Evolutionary conservation across 2,888 invertebrate genomes (phyloP).

Genomic region (Melitaea athalia): DNA sequence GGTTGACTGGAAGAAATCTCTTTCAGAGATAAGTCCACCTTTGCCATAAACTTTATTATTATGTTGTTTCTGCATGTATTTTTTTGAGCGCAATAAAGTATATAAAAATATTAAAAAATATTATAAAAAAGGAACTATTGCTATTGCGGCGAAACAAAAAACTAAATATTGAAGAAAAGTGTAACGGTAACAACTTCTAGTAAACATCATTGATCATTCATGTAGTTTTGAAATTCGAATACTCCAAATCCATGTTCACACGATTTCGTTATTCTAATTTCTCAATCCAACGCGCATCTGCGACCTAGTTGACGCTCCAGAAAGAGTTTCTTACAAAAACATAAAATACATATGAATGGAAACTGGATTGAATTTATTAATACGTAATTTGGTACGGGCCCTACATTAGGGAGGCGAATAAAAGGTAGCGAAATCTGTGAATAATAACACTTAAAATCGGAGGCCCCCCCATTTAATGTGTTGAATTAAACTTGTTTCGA

Average conservation of each 20-base stretch:
- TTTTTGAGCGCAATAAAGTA: no score
- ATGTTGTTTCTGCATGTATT: no score
- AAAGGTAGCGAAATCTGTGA: slow-evolving; percentile 71
- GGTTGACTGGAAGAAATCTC: no score
- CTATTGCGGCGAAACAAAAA: no score
- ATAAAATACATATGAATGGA: slow-evolving; percentile 77
- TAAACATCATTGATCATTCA: not conserved
- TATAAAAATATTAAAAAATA: no score
- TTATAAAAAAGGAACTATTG: not conserved
- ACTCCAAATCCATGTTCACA: slow-evolving; percentile 49
- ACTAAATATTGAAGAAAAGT: no score
- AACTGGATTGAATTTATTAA: slow-evolving; percentile 80
- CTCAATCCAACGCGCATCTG: slow-evolving; percentile 74
- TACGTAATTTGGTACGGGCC: slow-evolving; percentile 77
- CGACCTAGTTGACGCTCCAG: slow-evolving; percentile 73
- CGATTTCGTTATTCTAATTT: slow-evolving; percentile 71
- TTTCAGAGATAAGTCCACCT: no score
- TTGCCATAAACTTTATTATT: no score
- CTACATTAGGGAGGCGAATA: slow-evolving; percentile 72
- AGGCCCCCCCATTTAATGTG: slow-evolving; percentile 67
- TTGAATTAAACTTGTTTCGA: slow-evolving; percentile 66
- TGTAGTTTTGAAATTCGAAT: slow-evolving; percentile 31
- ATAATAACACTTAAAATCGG: slow-evolving; percentile 50
- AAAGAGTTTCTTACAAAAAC: slow-evolving; percentile 72
- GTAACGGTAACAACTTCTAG: not conserved